A percentile compares a stretch with the other conserved stretches of the same genome.
Evolutionary conservation across 2,797 vertebrate species (phyloP).

Genomic region (Pangasius krempfi): DNA sequence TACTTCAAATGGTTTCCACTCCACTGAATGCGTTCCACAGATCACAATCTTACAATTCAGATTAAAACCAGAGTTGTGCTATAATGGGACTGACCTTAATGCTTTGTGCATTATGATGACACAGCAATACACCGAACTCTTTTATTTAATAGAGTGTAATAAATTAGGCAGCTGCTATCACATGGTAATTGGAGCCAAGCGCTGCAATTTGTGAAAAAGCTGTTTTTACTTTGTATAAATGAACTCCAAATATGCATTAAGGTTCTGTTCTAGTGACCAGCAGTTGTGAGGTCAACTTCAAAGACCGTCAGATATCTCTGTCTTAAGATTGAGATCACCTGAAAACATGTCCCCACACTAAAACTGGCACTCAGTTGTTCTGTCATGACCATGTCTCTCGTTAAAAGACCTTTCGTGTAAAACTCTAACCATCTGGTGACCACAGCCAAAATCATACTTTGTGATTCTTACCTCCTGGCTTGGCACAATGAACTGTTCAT

Average conservation of each 20-base stretch:
- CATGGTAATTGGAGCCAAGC: neutral
- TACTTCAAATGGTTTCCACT: slow-evolving; percentile 29
- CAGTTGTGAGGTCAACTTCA: neutral
- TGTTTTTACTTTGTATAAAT: neutral
- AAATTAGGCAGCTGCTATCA: neutral
- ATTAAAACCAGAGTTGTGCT: slow-evolving; percentile 32
- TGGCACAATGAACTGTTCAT: neutral
- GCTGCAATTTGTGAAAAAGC: neutral
- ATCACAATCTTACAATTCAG: slow-evolving; percentile 35
- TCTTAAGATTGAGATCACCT: neutral
- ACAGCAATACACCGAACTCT: neutral
- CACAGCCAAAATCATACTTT: neutral
- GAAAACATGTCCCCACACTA: neutral
- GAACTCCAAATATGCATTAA: neutral
- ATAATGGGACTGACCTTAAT: slow-evolving; percentile 16
- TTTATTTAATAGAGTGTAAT: neutral
- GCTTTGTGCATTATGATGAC: slow-evolving; percentile 17
- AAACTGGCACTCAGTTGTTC: neutral
- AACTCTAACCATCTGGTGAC: neutral
- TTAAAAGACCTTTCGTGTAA: neutral
- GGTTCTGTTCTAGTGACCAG: neutral
- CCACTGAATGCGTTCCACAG: slow-evolving; percentile 13
- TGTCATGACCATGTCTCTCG: neutral
- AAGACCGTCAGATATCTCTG: neutral
- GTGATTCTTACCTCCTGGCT: neutral